These are phyloP conservation scores for Dynastes maya DNA, from an alignment of 2,888 invertebrate species.

Conservation along the genomic window DNA sequence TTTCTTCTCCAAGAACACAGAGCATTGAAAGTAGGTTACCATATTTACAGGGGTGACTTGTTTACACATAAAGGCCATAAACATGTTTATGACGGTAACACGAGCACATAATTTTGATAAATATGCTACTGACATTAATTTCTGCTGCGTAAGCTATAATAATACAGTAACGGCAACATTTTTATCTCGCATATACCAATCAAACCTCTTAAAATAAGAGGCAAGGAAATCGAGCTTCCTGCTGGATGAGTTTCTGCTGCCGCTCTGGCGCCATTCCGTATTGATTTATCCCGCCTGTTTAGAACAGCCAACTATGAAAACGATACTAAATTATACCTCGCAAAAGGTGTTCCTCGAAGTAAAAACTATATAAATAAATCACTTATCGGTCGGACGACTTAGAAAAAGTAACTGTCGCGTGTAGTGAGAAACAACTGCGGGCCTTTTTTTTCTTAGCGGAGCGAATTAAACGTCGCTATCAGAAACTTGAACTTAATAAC, in stretches of 20 bases:
- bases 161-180: neutral
- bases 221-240: constrained; percentile 31
- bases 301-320: constrained; percentile 4
- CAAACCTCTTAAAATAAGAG: constrained; percentile 18
- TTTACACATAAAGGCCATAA: too few species aligned
- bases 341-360: constrained; percentile 24
- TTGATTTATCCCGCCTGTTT: constrained; percentile 44
- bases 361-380: constrained; percentile 50
- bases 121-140: neutral
- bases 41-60: too few species aligned
- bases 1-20: too few species aligned
- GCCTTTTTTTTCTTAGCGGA: constrained; percentile 8
- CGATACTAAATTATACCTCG: constrained; percentile 28
- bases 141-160: constrained; percentile 6
- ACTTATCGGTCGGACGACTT: constrained; percentile 46
- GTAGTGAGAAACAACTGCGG: neutral
- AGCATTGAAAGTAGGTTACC: too few species aligned
- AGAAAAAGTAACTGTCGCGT: constrained; percentile 9
- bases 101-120: neutral
- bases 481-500: constrained; percentile 52
- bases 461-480: constrained; percentile 52
- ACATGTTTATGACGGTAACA: neutral
- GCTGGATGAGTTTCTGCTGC: constrained; percentile 19
- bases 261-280: constrained; percentile 37
- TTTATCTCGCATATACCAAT: neutral